phyloP scores from a whole-genome alignment of 2,888 invertebrate species.

The Macrophya alboannulata region DNA sequence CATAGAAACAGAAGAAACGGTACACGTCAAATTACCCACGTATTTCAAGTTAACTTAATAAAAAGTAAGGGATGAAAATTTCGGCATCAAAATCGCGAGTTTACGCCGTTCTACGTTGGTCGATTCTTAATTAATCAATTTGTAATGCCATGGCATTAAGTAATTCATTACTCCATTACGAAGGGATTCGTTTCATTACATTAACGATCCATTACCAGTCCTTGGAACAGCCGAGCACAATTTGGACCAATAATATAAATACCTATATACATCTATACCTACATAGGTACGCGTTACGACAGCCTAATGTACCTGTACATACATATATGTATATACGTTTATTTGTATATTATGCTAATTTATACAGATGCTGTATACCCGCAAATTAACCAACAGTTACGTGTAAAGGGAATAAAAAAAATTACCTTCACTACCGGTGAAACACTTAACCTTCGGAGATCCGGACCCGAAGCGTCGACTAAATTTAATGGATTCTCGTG shows the following conservation, averaged over 20 bases:
- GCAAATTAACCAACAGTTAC: neutral
- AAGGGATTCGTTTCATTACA: slow-evolving; percentile 42
- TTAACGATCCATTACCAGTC: slow-evolving; percentile 50
- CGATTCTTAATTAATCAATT: slow-evolving; percentile 50
- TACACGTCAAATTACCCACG: slow-evolving; percentile 14
- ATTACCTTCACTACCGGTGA: neutral
- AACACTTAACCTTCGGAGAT: neutral
- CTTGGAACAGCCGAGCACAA: slow-evolving; percentile 35
- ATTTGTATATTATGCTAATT: slow-evolving; percentile 28
- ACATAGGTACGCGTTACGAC: slow-evolving; percentile 12
- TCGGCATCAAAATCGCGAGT: neutral
- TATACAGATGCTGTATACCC: neutral
- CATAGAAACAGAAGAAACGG: slow-evolving; percentile 1
- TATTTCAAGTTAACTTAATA: slow-evolving; percentile 13
- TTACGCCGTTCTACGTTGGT: neutral
- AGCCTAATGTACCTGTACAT: slow-evolving; percentile 18
- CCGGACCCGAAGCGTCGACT: neutral
- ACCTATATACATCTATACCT: slow-evolving; percentile 4
- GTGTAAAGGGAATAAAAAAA: neutral
- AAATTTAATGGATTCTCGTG: neutral
- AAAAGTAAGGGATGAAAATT: slow-evolving; percentile 14
- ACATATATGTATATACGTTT: neutral
- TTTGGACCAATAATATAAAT: slow-evolving; percentile 42
- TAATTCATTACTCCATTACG: slow-evolving; percentile 52
- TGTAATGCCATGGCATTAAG: slow-evolving; percentile 40